Conservation (phyloP, 1,140 invertebrate species). For the Prorops nasuta region DNA sequence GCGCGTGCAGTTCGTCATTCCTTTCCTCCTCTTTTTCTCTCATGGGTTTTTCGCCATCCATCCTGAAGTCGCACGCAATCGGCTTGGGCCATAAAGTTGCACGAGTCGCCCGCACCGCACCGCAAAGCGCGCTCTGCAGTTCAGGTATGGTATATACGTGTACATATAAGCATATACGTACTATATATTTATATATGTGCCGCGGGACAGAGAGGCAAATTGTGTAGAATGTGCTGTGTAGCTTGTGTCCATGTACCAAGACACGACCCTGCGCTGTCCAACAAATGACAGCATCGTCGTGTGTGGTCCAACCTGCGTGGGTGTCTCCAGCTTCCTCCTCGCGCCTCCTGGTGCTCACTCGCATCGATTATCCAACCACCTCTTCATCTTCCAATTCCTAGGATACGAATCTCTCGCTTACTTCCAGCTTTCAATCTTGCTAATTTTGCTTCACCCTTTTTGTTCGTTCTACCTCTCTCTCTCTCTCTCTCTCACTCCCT, state of each 20-base stretch:
- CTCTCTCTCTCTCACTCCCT: no score
- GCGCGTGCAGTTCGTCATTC: no score
- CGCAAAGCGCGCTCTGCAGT: no score
- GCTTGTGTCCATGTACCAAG: constrained; percentile 39
- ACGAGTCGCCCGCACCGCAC: constrained; percentile 18
- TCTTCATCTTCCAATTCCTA: not conserved
- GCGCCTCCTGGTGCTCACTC: not conserved
- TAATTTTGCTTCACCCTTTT: no score
- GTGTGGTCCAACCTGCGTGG: constrained; percentile 55
- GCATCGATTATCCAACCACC: not conserved
- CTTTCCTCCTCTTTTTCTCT: not conserved
- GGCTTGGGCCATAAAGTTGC: constrained; percentile 43
- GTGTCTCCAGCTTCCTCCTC: constrained; percentile 25
- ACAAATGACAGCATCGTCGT: constrained; percentile 55
- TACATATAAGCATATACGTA: no score
- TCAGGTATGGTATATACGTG: no score
- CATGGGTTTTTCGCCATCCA: not conserved
- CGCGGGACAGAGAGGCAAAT: constrained; percentile 42
- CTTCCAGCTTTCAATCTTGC: no score
- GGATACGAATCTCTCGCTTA: not conserved
- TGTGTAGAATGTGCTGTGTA: constrained; percentile 44
- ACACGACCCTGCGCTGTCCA: constrained; percentile 47
- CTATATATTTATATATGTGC: no score
- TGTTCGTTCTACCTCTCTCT: no score
- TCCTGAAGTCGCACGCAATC: constrained; percentile 37